Percentiles rank a stretch among this genome's conserved stretches.
phyloP scores from a whole-genome alignment of 2,797 vertebrate genomes.

The Acestrorhynchus altus region DNA sequence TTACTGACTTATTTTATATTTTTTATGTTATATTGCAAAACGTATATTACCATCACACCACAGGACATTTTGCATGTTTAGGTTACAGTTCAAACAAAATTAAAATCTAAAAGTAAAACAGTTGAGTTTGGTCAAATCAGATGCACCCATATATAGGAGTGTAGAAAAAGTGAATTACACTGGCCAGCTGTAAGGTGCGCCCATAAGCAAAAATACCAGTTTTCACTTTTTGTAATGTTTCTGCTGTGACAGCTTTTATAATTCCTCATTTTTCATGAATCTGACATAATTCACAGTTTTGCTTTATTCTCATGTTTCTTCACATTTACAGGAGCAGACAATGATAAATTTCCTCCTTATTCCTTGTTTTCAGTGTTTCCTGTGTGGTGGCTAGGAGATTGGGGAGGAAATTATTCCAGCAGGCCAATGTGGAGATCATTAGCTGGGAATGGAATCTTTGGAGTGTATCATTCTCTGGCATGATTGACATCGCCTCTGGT shows the following conservation, averaged over 20 bases:
- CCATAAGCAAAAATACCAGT: neutral
- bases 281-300: neutral
- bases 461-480: constrained; percentile 9
- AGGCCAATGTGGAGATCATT: constrained; percentile 25
- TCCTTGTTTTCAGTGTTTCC: neutral
- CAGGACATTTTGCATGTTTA: too few relatives aligned
- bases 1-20: too few relatives aligned
- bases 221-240: neutral
- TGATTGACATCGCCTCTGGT: constrained; percentile 14
- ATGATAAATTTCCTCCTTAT: neutral
- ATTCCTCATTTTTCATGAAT: neutral
- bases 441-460: constrained; percentile 20
- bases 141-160: too few relatives aligned
- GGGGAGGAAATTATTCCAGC: neutral
- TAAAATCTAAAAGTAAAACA: too few relatives aligned
- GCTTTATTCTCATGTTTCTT: neutral
- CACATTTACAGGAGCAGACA: neutral
- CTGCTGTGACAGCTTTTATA: too few relatives aligned
- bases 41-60: too few relatives aligned
- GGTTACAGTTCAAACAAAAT: too few relatives aligned
- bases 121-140: too few relatives aligned
- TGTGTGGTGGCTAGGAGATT: neutral
- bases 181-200: too few relatives aligned
- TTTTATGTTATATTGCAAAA: too few relatives aligned
- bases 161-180: too few relatives aligned